Base-by-base conservation (phyloP, 23 tunicate species). In the Aplidium turbinatum region DNA sequence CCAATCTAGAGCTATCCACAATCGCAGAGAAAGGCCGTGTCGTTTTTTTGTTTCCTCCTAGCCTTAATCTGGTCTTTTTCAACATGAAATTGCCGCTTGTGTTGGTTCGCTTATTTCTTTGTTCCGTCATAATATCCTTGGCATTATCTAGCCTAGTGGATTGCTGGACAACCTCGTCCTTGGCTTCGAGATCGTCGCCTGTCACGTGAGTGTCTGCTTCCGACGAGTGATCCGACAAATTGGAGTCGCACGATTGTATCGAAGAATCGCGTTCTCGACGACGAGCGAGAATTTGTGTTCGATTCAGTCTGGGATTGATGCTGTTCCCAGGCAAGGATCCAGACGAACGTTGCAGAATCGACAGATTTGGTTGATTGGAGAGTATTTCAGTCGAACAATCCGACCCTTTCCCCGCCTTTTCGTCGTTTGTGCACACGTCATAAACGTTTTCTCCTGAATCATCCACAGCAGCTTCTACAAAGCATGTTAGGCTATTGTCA, bases 301-400 rank as follows among this genome's bases (percentile, higher is more conserved):
- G 22, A 35, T 27, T 16, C 2, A 70, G 3, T 24, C 29, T 24
- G 22, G 58, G 60, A 1, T 31, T 45, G 60, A 76, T 28, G 25
- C 27, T 46, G 40, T 36, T 52, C n/a, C 72, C 64, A 60, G 82
- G 82, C 13, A 76, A 31, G 27, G 82, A 61, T 16, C 82, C 82
- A 21, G 79, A 74, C 16, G 82, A 76, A 20, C 82, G 69, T 2
- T 71, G 82, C 13, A 76, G 60, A 29, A 54, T 62, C 50, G 50
- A n/a, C n/a, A n/a, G n/a, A n/a, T n/a, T n/a, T n/a, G n/a, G n/a
- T n/a, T n/a, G n/a, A n/a, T n/a, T n/a, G n/a, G n/a, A n/a, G n/a
- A n/a, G n/a, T n/a, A n/a, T n/a, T n/a, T n/a, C n/a, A n/a, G n/a
- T n/a, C n/a, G n/a, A n/a, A n/a, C n/a, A n/a, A n/a, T n/a, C n/a